Evolutionary conservation across 2,888 invertebrate genomes (phyloP).

Genomic region (Catocala sponsa): DNA sequence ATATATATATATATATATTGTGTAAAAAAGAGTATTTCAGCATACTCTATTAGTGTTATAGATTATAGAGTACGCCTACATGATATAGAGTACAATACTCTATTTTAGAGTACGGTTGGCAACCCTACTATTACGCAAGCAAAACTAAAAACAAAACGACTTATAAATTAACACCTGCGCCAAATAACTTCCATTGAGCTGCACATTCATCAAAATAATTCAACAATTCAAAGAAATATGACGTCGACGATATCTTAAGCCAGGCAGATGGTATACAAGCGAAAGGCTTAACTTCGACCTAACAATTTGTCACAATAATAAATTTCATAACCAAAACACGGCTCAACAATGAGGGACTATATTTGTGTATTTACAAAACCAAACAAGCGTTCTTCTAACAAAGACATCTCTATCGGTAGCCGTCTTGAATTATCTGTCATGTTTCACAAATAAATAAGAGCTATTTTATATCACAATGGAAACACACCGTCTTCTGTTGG

Average conservation of each 20-base stretch:
- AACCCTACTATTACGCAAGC: no score
- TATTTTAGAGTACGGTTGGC: no score
- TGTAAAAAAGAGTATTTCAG: no score
- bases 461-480: constrained; percentile 82
- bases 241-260: constrained; percentile 59
- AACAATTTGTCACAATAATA: constrained; percentile 85
- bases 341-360: constrained; percentile 70
- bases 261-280: constrained; percentile 68
- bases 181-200: constrained; percentile 29
- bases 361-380: constrained; percentile 76
- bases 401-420: constrained; percentile 85
- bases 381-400: constrained; percentile 79
- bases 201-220: constrained; percentile 56
- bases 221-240: constrained; percentile 63
- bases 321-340: constrained; percentile 84
- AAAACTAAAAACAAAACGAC: constrained; percentile 24
- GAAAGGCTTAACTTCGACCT: constrained; percentile 78
- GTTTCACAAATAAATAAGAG: constrained; percentile 84
- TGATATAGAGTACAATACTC: no score
- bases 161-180: constrained; percentile 37
- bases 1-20: no score
- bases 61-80: no score
- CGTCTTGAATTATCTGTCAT: constrained; percentile 80
- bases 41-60: no score
- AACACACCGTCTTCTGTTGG: constrained; percentile 67